These are phyloP conservation scores for rat (Rattus norvegicus) DNA, from an alignment of 2,113 vertebrate species.

Conservation along the genomic window GRCr8 NC_086029.1:87368501-87369000, in stretches of 20 bases:
- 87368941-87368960: background rate
- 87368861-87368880: background rate
- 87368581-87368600: background rate
- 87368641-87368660: background rate
- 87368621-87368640: background rate
- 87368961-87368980: background rate
- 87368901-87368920: fast-evolving
- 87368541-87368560: background rate
- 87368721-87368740: background rate
- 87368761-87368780: background rate
- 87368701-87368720: background rate
- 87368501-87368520: background rate
- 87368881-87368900: background rate
- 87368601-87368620: background rate
- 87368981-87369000: background rate
- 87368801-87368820: background rate
- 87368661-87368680: background rate
- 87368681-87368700: background rate
- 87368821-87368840: background rate
- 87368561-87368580: background rate
- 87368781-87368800: background rate
- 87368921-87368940: background rate
- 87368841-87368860: background rate
- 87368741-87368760: background rate
- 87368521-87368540: background rate